Evolutionary conservation across 1,140 invertebrate genomes (phyloP).

Genomic region (Drosophila murphyi): DNA sequence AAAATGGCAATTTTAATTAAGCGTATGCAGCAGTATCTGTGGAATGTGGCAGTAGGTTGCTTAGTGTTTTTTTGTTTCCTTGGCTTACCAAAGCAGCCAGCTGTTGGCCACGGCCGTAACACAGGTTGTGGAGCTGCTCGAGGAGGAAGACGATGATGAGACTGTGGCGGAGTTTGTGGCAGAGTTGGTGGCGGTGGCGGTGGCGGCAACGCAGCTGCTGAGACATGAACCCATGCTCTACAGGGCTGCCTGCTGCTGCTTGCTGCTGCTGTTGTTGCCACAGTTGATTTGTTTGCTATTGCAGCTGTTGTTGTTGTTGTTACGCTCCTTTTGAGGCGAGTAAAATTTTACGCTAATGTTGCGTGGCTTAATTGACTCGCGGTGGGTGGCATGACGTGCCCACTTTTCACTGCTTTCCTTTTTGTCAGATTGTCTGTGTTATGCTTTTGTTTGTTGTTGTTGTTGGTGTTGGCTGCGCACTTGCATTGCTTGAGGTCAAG

Average conservation of each 20-base stretch:
- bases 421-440: conserved; percentile 1
- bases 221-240: conserved; percentile 75
- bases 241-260: conserved; percentile 19
- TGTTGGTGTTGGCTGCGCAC: conserved; percentile 27
- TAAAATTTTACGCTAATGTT: conserved; percentile 19
- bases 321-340: not conserved
- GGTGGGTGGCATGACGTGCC: conserved; percentile 21
- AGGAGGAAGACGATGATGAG: conserved; percentile 55
- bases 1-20: conserved; percentile 67
- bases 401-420: conserved; percentile 21
- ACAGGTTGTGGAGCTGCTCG: conserved; percentile 35
- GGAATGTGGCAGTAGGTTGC: not conserved
- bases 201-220: conserved; percentile 63
- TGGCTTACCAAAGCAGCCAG: conserved; percentile 60
- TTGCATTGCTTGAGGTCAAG: conserved; percentile 64
- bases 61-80: not conserved
- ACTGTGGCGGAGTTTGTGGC: conserved; percentile 27
- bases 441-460: conserved; percentile 10
- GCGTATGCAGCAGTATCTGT: conserved; percentile 4
- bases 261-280: conserved; percentile 19
- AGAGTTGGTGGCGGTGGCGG: conserved; percentile 28
- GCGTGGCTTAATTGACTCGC: conserved; percentile 33
- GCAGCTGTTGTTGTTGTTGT: not conserved
- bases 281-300: conserved; percentile 29
- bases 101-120: conserved; percentile 42